phyloP scores from a whole-genome alignment of 2,888 invertebrate genomes.

The Dione juno region DNA sequence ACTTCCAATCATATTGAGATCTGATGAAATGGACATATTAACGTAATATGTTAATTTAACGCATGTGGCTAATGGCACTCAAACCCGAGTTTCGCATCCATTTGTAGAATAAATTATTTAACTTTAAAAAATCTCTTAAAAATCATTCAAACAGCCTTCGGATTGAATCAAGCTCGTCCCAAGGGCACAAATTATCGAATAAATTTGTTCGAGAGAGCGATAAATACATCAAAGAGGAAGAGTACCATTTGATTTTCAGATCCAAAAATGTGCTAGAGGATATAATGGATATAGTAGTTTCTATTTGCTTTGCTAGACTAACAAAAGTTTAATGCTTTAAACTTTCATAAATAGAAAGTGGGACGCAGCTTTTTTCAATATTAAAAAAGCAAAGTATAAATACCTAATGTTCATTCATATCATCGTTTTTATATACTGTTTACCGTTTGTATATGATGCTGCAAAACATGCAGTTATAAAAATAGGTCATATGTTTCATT shows the following conservation, averaged over 20 bases:
- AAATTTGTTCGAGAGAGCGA: too few species aligned
- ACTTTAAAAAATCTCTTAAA: too few species aligned
- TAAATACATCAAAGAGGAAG: too few species aligned
- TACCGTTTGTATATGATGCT: neutral
- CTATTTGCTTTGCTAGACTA: conserved; percentile 2
- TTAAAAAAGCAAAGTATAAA: conserved; percentile 14
- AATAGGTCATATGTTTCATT: neutral
- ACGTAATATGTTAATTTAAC: too few species aligned
- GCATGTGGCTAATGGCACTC: too few species aligned
- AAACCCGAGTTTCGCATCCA: too few species aligned
- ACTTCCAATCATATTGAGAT: too few species aligned
- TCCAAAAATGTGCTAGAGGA: conserved; percentile 10
- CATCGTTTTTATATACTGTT: neutral
- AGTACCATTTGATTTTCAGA: conserved; percentile 14
- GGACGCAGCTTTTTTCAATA: conserved; percentile 15
- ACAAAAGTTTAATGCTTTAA: conserved; percentile 15
- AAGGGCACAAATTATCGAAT: too few species aligned
- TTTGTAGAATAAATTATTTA: too few species aligned
- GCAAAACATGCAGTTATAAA: neutral
- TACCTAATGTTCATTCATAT: conserved; percentile 12
- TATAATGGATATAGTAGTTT: conserved; percentile 21
- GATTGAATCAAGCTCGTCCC: too few species aligned
- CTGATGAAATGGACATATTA: too few species aligned
- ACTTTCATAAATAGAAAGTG: conserved; percentile 13
- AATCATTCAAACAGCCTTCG: too few species aligned